Conservation (phyloP, 2,797 vertebrate species). For the Sorex maritimensis region DNA sequence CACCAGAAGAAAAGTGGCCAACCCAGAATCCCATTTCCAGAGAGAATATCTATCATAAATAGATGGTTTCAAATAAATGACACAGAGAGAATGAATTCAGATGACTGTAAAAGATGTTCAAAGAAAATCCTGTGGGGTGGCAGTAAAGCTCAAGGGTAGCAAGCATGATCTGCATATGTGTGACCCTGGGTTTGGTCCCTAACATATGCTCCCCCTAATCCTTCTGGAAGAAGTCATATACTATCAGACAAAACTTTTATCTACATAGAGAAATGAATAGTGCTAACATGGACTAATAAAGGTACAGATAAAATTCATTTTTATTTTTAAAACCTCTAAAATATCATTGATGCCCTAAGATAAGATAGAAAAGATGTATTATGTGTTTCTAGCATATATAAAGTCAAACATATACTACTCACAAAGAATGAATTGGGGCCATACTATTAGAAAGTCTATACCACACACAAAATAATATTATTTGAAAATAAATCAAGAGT, state of each 20-base stretch:
- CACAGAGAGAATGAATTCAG: slow-evolving; percentile 4
- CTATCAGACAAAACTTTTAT: slow-evolving; percentile 5
- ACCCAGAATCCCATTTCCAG: neutral
- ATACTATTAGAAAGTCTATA: neutral
- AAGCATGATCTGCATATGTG: no score
- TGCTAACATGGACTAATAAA: slow-evolving; percentile 45
- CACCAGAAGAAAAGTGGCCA: neutral
- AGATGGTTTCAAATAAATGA: slow-evolving; percentile 34
- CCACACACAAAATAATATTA: neutral
- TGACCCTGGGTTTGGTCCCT: no score
- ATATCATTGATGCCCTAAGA: neutral
- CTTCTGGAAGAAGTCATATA: neutral
- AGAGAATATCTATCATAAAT: no score
- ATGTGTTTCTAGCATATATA: neutral
- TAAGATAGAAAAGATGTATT: neutral
- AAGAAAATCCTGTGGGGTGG: neutral
- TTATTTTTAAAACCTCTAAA: slow-evolving; percentile 58
- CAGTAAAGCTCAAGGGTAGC: no score
- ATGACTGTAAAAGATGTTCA: neutral
- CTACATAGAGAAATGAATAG: slow-evolving; percentile 25
- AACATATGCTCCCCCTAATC: no score
- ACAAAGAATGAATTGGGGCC: neutral
- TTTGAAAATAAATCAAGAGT: neutral
- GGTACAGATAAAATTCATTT: slow-evolving; percentile 34
- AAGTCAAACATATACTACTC: slow-evolving; percentile 10